Evolutionary conservation across 2,113 vertebrate species (phyloP).

Genomic region (Takifugu bimaculatus): DNA sequence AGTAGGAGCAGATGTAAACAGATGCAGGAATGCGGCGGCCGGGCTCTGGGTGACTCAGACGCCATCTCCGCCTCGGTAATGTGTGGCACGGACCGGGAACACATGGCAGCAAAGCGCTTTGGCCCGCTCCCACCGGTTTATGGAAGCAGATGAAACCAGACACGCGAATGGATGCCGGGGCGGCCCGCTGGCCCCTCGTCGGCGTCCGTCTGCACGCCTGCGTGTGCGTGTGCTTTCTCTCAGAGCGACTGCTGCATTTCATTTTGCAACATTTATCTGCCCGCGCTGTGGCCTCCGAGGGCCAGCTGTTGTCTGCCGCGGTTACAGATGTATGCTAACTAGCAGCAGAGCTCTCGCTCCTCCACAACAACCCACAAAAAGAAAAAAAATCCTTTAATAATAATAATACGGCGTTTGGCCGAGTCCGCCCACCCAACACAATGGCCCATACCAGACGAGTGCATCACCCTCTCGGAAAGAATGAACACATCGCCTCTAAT

Average conservation of each 20-base stretch:
- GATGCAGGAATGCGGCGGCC: conserved; percentile 13
- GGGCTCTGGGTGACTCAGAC: conserved; percentile 38
- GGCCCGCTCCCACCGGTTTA: conserved; percentile 41
- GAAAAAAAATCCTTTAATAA: conserved; percentile 15
- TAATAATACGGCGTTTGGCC: too few relatives aligned
- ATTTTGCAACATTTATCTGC: conserved; percentile 59
- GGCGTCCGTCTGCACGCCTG: conserved; percentile 18
- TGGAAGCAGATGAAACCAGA: conserved; percentile 51
- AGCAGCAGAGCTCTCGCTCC: conserved; percentile 56
- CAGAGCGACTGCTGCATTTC: conserved; percentile 58
- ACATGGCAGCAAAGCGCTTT: conserved; percentile 60
- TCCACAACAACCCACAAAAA: not conserved
- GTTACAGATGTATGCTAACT: conserved; percentile 69
- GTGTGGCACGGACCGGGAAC: conserved; percentile 54
- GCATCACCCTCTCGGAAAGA: conserved; percentile 71
- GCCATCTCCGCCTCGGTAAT: conserved; percentile 53
- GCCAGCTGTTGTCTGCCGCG: conserved; percentile 37
- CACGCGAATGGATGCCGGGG: conserved; percentile 58
- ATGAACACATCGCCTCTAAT: conserved; percentile 72
- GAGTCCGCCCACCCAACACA: conserved; percentile 45
- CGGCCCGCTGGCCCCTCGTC: conserved; percentile 20
- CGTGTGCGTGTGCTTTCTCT: conserved; percentile 39
- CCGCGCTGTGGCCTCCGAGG: conserved; percentile 47
- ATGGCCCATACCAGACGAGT: conserved; percentile 69
- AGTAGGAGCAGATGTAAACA: conserved; percentile 44